Evolutionary conservation across 2,113 vertebrate genomes (phyloP).

Genomic region (Gopherus flavomarginatus): DNA sequence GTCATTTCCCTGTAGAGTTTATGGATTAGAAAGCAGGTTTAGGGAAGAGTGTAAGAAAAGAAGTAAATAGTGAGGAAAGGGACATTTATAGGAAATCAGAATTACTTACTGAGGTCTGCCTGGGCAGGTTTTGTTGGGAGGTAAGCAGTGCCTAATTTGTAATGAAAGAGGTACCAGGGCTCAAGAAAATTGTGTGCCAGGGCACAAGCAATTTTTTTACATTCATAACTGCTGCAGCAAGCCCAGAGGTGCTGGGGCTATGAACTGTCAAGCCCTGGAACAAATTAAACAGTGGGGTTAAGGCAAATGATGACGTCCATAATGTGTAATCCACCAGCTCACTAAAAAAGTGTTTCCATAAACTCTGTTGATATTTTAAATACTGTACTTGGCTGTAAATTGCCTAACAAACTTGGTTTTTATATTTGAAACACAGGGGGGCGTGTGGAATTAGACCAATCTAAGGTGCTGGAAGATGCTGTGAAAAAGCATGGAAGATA

Average conservation of each 20-base stretch:
- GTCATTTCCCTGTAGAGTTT: neutral
- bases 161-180: no score
- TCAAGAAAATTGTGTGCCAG: no score
- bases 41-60: neutral
- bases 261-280: no score
- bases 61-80: neutral
- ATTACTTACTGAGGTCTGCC: neutral
- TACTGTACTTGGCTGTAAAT: neutral
- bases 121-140: neutral
- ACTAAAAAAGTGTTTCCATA: neutral
- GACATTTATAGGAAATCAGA: neutral
- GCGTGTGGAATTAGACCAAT: neutral
- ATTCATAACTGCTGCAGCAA: no score
- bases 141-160: neutral
- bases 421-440: neutral
- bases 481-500: constrained; percentile 83
- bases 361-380: neutral
- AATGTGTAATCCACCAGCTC: neutral
- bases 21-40: neutral
- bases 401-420: neutral
- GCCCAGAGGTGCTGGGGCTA: no score
- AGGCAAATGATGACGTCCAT: neutral
- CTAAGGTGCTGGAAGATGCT: neutral
- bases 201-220: no score
- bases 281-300: neutral